These are phyloP conservation scores for Scaptodrosophila lebanonensis DNA, from an alignment of 1,140 invertebrate species.

Conservation along the genomic window DNA sequence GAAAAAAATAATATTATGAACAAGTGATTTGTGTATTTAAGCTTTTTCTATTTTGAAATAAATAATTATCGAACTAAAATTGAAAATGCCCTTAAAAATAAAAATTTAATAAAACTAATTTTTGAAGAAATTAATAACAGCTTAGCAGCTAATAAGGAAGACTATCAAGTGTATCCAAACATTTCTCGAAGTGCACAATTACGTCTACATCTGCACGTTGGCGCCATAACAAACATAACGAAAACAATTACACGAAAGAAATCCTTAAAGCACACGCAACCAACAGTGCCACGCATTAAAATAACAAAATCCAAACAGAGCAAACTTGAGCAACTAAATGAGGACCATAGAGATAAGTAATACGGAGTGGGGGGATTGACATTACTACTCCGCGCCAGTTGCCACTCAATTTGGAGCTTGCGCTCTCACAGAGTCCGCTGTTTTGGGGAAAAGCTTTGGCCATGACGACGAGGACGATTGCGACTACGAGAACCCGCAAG, in stretches of 20 bases:
- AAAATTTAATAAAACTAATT: too few species aligned
- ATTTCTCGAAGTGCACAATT: conserved; percentile 51
- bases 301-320: conserved; percentile 73
- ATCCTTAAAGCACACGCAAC: conserved; percentile 64
- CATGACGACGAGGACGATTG: conserved; percentile 39
- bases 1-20: too few species aligned
- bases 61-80: too few species aligned
- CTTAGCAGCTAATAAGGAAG: too few species aligned
- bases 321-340: conserved; percentile 67
- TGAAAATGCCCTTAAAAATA: too few species aligned
- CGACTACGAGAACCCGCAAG: conserved; percentile 25
- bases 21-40: too few species aligned
- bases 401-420: conserved; percentile 34
- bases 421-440: conserved; percentile 44
- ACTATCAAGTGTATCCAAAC: too few species aligned
- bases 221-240: conserved; percentile 63
- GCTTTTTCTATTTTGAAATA: too few species aligned
- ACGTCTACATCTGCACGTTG: conserved; percentile 57
- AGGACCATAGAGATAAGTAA: conserved; percentile 29
- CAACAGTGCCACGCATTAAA: conserved; percentile 57
- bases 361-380: conserved; percentile 7
- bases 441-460: conserved; percentile 68
- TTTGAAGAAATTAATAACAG: too few species aligned
- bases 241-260: conserved; percentile 72
- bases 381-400: conserved; percentile 40